Evolutionary conservation across 1,140 invertebrate species (phyloP).

Genomic region (Zaprionus tsacasi): DNA sequence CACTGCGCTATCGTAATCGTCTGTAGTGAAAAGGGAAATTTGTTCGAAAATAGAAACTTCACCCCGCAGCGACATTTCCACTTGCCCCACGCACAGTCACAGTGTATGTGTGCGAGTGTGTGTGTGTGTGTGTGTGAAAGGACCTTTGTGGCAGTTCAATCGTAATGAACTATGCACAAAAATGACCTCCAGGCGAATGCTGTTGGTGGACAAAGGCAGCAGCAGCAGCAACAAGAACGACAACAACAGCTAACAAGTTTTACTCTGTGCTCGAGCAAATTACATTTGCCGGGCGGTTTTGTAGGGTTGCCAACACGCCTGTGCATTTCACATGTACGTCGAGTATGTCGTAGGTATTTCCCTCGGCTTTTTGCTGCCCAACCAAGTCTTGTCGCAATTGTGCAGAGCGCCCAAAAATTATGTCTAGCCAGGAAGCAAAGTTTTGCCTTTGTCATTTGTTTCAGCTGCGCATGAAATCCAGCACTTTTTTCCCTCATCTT

Average conservation of each 20-base stretch:
- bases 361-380: conserved; percentile 16
- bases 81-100: conserved; percentile 32
- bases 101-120: conserved; percentile 12
- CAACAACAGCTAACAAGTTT: conserved; percentile 62
- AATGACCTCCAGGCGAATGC: conserved; percentile 67
- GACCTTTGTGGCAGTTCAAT: conserved; percentile 74
- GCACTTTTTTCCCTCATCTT: conserved; percentile 31
- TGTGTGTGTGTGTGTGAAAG: conserved; percentile 31
- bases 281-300: conserved; percentile 62
- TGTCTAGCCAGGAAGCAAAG: conserved; percentile 80
- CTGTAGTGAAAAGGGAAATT: conserved; percentile 17
- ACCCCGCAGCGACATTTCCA: conserved; percentile 23
- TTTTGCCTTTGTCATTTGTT: conserved; percentile 76
- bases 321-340: conserved; percentile 41
- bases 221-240: conserved; percentile 19
- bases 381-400: conserved; percentile 43
- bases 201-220: conserved; percentile 53
- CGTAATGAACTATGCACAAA: conserved; percentile 80
- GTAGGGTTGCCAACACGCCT: conserved; percentile 56
- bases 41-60: conserved; percentile 44
- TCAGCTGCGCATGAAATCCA: conserved; percentile 46
- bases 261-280: conserved; percentile 61
- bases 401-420: conserved; percentile 67
- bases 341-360: conserved; percentile 23
- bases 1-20: neutral